Percentiles rank a stretch among this genome's conserved stretches.
These are phyloP conservation scores for Tricholauxania praeusta DNA, from an alignment of 2,888 invertebrate species.

Conservation along the genomic window DNA sequence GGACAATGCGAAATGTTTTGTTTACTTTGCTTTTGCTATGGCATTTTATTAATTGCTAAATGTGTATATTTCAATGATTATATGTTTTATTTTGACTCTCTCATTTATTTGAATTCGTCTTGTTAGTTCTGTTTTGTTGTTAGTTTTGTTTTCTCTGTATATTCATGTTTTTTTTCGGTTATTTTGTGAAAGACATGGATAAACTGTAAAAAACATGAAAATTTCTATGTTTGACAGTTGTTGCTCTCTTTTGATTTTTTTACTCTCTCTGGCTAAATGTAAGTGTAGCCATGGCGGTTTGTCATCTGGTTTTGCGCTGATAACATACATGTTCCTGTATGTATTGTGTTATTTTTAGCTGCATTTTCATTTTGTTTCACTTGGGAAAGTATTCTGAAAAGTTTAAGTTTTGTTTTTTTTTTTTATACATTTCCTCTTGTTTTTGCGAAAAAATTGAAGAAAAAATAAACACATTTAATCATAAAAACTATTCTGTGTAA, in stretches of 20 bases:
- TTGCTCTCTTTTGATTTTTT: not conserved
- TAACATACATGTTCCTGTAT: conserved; percentile 18
- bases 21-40: not conserved
- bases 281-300: conserved; percentile 24
- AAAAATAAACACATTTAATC: conserved; percentile 2
- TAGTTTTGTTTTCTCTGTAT: not conserved
- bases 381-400: not conserved
- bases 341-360: conserved; percentile 26
- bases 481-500: no score
- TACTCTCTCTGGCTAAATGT: not conserved
- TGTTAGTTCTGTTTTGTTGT: not conserved
- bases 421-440: not conserved
- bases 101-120: no score
- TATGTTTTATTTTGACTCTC: no score
- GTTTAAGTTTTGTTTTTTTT: no score
- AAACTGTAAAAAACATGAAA: not conserved
- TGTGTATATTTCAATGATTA: not conserved
- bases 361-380: conserved; percentile 9
- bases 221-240: not conserved
- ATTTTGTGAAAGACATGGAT: not conserved
- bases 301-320: not conserved
- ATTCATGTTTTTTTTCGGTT: not conserved
- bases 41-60: not conserved
- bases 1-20: not conserved
- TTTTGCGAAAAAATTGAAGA: conserved; percentile 3